Conservation (phyloP, 2,888 invertebrate genomes). For the Mythimna albipuncta region DNA sequence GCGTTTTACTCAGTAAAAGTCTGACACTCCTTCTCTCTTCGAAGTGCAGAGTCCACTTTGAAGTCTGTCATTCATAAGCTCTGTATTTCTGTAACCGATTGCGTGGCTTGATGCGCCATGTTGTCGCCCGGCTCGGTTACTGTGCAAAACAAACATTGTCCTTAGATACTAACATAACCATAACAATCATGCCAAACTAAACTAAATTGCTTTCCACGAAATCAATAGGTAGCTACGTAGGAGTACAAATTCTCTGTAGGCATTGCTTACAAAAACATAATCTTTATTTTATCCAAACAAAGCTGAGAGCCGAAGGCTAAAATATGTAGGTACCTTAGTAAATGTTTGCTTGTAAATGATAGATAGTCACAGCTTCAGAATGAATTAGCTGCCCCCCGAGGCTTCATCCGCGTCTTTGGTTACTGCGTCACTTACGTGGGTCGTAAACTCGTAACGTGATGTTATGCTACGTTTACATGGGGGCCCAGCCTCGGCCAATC, state of each 20-base stretch:
- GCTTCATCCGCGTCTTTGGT: no score
- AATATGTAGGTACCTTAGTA: neutral
- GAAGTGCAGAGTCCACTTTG: no score
- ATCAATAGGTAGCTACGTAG: neutral
- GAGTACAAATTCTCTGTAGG: conserved; percentile 10
- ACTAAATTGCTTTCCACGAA: conserved; percentile 6
- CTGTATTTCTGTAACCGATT: neutral
- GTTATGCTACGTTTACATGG: no score
- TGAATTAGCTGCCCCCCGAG: no score
- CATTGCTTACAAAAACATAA: conserved; percentile 14
- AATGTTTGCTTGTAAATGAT: conserved; percentile 10
- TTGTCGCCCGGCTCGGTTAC: no score
- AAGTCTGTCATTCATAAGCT: neutral
- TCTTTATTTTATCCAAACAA: conserved; percentile 17
- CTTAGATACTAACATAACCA: neutral
- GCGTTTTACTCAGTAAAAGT: no score
- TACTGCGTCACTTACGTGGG: no score
- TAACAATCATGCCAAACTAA: neutral
- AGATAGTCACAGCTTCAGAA: no score
- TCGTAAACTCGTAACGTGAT: no score
- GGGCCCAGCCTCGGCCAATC: no score
- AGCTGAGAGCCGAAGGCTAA: neutral
- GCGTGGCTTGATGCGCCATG: neutral
- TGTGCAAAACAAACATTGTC: neutral
- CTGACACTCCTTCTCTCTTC: no score